Conservation (phyloP, 2,797 vertebrate species). For the Argyrosomus regius region DNA sequence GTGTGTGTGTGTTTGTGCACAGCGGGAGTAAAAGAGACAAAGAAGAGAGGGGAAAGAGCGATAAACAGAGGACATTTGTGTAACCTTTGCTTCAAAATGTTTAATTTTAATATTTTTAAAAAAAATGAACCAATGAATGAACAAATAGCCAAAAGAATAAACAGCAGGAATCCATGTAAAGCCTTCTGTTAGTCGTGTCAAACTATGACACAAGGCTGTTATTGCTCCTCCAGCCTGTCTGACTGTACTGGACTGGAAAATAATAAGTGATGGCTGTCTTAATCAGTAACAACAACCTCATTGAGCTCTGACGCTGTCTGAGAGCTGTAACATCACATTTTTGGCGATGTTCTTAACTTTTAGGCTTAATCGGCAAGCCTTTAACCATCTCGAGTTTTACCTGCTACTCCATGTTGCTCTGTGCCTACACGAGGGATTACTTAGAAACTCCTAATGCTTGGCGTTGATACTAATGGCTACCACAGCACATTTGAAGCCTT, state of each 20-base stretch:
- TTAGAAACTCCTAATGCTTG: constrained; percentile 53
- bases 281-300: constrained; percentile 80
- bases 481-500: constrained; percentile 67
- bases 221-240: constrained; percentile 52
- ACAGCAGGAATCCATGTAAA: constrained; percentile 46
- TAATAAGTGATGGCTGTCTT: constrained; percentile 81
- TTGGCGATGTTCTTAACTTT: constrained; percentile 51
- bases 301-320: constrained; percentile 60
- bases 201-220: constrained; percentile 56
- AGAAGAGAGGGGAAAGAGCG: constrained; percentile 47
- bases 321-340: constrained; percentile 66
- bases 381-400: constrained; percentile 49
- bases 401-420: constrained; percentile 45
- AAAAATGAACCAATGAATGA: constrained; percentile 31
- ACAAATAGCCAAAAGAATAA: constrained; percentile 32
- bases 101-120: constrained; percentile 33
- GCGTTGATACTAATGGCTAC: constrained; percentile 66
- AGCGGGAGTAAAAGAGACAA: constrained; percentile 57
- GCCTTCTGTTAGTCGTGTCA: constrained; percentile 51
- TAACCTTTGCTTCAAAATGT: constrained; percentile 39
- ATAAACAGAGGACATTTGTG: constrained; percentile 54
- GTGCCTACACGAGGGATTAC: constrained; percentile 51
- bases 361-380: constrained; percentile 25
- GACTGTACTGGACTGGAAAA: constrained; percentile 70
- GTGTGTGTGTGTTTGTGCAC: constrained; percentile 34